These are phyloP conservation scores for Acomys russatus DNA, from an alignment of 2,797 vertebrate species.

Conservation along the genomic window DNA sequence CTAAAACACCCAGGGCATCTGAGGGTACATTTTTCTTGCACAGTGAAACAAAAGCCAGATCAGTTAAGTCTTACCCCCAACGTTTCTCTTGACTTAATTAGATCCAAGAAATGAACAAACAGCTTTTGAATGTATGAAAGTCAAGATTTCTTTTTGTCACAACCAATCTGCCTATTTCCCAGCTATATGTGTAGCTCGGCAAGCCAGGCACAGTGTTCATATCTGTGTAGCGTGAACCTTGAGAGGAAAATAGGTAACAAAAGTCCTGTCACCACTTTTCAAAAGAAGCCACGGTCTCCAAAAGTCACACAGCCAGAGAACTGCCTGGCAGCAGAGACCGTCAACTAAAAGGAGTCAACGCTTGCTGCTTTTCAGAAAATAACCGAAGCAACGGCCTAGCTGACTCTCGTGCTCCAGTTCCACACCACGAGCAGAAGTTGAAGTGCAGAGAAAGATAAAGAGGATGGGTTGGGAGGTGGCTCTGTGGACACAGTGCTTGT, in stretches of 20 bases:
- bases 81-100: slow-evolving; percentile 66
- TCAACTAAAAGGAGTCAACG: neutral
- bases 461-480: neutral
- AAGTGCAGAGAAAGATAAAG: neutral
- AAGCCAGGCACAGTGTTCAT: neutral
- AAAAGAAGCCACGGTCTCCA: neutral
- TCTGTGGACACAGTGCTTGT: neutral
- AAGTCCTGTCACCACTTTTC: neutral
- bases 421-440: neutral
- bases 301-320: neutral
- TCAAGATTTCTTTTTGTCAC: slow-evolving; percentile 33
- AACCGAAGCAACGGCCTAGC: fast-evolving
- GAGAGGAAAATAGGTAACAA: neutral
- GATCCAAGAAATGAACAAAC: slow-evolving; percentile 45
- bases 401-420: too few relatives aligned
- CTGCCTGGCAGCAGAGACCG: fast-evolving
- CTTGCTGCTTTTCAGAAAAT: neutral
- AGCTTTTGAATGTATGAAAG: neutral
- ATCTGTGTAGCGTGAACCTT: neutral
- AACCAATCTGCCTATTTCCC: slow-evolving; percentile 22
- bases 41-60: neutral
- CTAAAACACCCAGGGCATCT: neutral
- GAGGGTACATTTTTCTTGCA: slow-evolving; percentile 20
- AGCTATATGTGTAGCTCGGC: neutral
- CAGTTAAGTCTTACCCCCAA: slow-evolving; percentile 19